phyloP scores from a whole-genome alignment of 1,140 invertebrate genomes.

The Neocloeon triangulifer region DNA sequence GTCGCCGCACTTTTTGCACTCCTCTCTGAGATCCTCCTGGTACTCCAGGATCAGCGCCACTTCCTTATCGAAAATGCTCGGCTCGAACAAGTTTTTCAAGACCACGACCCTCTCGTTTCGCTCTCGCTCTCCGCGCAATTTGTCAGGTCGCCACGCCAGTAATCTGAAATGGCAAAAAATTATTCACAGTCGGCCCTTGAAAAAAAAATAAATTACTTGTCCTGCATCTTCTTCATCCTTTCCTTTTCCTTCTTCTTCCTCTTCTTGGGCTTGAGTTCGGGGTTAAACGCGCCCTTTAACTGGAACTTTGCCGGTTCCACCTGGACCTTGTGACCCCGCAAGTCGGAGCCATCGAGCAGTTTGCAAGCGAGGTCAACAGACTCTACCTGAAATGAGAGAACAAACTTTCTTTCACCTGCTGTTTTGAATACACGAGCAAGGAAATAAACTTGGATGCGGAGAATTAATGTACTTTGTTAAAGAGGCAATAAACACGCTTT shows the following conservation, averaged over 20 bases:
- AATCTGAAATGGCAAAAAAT: constrained; percentile 27
- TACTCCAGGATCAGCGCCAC: constrained; percentile 75
- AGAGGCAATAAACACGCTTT: too few relatives aligned
- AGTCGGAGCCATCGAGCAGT: constrained; percentile 71
- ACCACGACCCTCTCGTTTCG: constrained; percentile 83
- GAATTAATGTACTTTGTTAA: too few relatives aligned
- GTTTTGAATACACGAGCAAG: constrained; percentile 1
- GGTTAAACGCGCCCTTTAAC: constrained; percentile 89
- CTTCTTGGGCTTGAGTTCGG: constrained; percentile 76
- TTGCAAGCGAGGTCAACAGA: constrained; percentile 84
- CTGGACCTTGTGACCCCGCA: constrained; percentile 52
- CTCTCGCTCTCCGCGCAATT: constrained; percentile 52
- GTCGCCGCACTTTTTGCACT: constrained; percentile 77
- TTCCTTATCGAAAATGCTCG: constrained; percentile 72
- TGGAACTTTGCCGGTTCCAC: constrained; percentile 90
- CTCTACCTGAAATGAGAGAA: constrained; percentile 40
- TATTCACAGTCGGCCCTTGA: too few relatives aligned
- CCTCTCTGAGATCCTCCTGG: constrained; percentile 70
- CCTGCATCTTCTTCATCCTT: constrained; percentile 78
- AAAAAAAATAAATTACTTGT: constrained; percentile 44
- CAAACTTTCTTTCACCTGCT: constrained; percentile 8
- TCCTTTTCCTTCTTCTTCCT: constrained; percentile 76
- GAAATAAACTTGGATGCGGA: constrained; percentile 6
- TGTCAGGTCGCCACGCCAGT: constrained; percentile 92
- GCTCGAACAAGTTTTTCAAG: constrained; percentile 83